These are phyloP conservation scores for Standfussiana lucernea DNA, from an alignment of 2,888 invertebrate genomes.

Conservation along the genomic window DNA sequence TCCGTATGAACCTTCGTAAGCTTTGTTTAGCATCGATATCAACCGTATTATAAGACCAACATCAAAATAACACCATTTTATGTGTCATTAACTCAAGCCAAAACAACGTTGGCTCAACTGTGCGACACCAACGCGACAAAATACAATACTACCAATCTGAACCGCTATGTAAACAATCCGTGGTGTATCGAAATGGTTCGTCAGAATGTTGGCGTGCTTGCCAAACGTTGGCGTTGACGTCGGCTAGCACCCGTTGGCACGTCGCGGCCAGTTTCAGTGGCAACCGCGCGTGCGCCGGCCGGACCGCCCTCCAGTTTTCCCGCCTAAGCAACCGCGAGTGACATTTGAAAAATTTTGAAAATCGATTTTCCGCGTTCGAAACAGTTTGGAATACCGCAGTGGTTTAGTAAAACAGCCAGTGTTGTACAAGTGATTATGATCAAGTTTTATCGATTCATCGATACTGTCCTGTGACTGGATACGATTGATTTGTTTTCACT, in stretches of 20 bases:
- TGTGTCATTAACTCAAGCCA: conserved; percentile 74
- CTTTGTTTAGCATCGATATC: conserved; percentile 72
- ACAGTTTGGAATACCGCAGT: conserved; percentile 65
- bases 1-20: conserved; percentile 66
- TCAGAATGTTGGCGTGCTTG: conserved; percentile 73
- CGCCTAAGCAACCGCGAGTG: conserved; percentile 83
- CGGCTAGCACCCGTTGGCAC: conserved; percentile 70
- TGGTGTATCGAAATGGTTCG: conserved; percentile 72
- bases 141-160: conserved; percentile 70
- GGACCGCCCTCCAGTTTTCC: conserved; percentile 80
- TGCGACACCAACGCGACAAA: conserved; percentile 72
- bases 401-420: conserved; percentile 68
- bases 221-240: conserved; percentile 76
- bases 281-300: conserved; percentile 84
- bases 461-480: conserved; percentile 71
- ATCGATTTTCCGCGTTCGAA: conserved; percentile 69
- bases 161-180: conserved; percentile 73
- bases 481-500: conserved; percentile 68
- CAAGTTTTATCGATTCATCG: conserved; percentile 65
- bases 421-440: conserved; percentile 65
- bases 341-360: conserved; percentile 76
- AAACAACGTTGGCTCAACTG: conserved; percentile 66
- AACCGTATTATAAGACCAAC: conserved; percentile 73
- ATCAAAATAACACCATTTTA: conserved; percentile 80
- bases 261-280: conserved; percentile 82